Conservation (phyloP, 2,888 invertebrate genomes). For the Tuberolachnus salignus region DNA sequence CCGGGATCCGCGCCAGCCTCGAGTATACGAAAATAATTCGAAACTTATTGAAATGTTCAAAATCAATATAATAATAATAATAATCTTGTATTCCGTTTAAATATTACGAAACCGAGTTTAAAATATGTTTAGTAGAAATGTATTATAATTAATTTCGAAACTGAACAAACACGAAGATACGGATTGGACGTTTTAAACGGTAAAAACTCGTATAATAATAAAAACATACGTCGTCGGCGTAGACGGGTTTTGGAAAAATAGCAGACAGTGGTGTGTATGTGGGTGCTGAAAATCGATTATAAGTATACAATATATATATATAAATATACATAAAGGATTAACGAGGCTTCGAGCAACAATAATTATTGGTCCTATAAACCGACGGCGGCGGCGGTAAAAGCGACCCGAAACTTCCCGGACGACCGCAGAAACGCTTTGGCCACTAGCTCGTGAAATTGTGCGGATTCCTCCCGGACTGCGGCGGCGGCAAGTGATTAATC, state of each 20-base stretch:
- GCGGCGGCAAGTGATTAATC: conserved; percentile 5
- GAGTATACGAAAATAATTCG: no score
- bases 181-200: not conserved
- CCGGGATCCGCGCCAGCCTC: no score
- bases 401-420: conserved; percentile 10
- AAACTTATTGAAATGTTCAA: no score
- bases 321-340: no score
- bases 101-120: no score
- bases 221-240: not conserved
- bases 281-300: not conserved
- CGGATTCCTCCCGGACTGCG: not conserved
- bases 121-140: no score
- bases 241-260: not conserved
- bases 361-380: not conserved
- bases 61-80: no score
- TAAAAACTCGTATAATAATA: not conserved
- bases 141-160: no score
- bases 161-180: not conserved
- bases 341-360: not conserved
- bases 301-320: no score
- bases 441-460: not conserved
- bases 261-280: no score
- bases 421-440: not conserved
- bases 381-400: not conserved
- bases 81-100: no score